phyloP scores from a whole-genome alignment of 2,797 vertebrate species.

The Pitangus sulphuratus region DNA sequence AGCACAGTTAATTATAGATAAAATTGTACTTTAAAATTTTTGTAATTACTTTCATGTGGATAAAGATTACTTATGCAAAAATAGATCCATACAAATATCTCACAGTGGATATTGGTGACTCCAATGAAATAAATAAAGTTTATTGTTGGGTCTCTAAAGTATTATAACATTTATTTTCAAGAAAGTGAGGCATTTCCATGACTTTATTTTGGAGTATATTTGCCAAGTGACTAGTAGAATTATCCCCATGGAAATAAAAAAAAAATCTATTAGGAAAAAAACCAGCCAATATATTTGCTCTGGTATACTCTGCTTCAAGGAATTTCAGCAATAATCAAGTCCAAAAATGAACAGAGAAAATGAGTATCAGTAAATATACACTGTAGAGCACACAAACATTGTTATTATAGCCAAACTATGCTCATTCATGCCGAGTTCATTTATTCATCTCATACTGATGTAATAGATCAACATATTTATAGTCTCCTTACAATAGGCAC shows the following conservation, averaged over 20 bases:
- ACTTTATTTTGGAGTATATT: not conserved
- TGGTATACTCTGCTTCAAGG: not conserved
- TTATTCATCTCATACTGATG: not conserved
- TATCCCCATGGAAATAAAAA: not conserved
- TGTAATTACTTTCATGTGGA: not conserved
- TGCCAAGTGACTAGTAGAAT: not conserved
- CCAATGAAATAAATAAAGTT: not conserved
- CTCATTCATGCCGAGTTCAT: not conserved
- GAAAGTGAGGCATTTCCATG: not conserved
- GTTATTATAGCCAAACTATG: not conserved
- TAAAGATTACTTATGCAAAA: not conserved
- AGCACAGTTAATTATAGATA: not conserved
- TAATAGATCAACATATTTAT: not conserved
- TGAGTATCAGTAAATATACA: not conserved
- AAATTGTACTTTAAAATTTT: not conserved
- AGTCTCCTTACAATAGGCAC: not conserved
- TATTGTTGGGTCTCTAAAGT: not conserved
- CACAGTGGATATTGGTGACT: not conserved
- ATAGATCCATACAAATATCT: not conserved
- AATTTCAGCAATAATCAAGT: not conserved
- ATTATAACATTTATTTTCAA: not conserved
- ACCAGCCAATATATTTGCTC: not conserved
- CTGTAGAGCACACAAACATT: not conserved
- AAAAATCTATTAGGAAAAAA: not conserved
- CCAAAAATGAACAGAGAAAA: conserved; percentile 8